Conservation (phyloP, 2,888 invertebrate species). For the Ormyrus thymus region DNA sequence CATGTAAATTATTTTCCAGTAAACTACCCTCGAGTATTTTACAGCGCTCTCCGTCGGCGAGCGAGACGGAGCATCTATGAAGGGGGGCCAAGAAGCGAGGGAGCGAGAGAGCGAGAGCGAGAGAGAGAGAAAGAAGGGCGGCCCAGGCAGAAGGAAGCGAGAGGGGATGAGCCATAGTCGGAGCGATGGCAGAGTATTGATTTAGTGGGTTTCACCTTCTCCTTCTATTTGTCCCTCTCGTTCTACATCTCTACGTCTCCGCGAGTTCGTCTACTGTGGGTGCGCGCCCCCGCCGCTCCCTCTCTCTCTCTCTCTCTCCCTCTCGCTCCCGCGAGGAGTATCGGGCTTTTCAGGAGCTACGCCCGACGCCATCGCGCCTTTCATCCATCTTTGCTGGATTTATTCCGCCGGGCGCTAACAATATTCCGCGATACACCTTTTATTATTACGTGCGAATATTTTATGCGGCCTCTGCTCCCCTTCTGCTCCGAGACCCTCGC, state of each 20-base stretch:
- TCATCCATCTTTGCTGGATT: slow-evolving; percentile 55
- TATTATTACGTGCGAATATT: slow-evolving; percentile 28
- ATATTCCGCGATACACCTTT: slow-evolving; percentile 32
- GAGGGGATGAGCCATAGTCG: slow-evolving; percentile 69
- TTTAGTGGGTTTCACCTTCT: slow-evolving; percentile 75
- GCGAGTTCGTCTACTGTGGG: slow-evolving; percentile 54
- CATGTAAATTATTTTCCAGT: slow-evolving; percentile 35
- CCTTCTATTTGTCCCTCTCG: slow-evolving; percentile 74
- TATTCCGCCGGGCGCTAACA: slow-evolving; percentile 31
- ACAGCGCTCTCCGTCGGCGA: not conserved
- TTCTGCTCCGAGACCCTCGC: not conserved
- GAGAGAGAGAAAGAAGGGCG: slow-evolving; percentile 21
- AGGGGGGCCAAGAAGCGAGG: not conserved
- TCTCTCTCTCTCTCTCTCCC: slow-evolving; percentile 9
- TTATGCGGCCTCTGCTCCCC: not conserved
- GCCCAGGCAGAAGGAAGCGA: slow-evolving; percentile 53
- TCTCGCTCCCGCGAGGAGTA: slow-evolving; percentile 46
- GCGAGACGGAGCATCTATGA: not conserved
- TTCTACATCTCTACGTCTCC: slow-evolving; percentile 70
- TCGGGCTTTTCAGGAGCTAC: slow-evolving; percentile 60
- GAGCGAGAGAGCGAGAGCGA: slow-evolving; percentile 13
- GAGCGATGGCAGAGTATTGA: slow-evolving; percentile 76
- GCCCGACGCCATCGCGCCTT: slow-evolving; percentile 58
- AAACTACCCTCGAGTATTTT: slow-evolving; percentile 32
- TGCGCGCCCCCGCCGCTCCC: slow-evolving; percentile 24